Evolutionary conservation across 2,888 invertebrate species (phyloP).

Genomic region (Didymodactylos carnosus): DNA sequence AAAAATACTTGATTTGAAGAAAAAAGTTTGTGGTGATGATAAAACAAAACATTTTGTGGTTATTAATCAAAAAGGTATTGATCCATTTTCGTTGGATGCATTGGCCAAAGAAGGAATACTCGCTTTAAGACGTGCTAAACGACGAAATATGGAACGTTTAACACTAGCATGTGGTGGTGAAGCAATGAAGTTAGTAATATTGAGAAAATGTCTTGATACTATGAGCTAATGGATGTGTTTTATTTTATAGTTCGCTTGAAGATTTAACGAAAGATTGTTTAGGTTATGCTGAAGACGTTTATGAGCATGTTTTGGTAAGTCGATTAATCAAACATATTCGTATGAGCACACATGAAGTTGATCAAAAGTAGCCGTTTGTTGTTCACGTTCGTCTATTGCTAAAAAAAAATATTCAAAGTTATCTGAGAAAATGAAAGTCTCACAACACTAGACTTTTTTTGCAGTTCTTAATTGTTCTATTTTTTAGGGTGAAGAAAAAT

Average conservation of each 20-base stretch:
- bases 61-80: conserved; percentile 95
- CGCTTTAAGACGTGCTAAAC: conserved; percentile 77
- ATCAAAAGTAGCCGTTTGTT: too few relatives aligned
- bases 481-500: conserved; percentile 72
- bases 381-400: too few relatives aligned
- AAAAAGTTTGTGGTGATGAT: conserved; percentile 60
- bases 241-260: conserved; percentile 51
- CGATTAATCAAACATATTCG: background rate
- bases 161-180: conserved; percentile 79
- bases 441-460: too few relatives aligned
- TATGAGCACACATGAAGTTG: too few relatives aligned
- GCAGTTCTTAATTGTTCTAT: background rate
- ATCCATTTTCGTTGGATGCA: conserved; percentile 82
- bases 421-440: too few relatives aligned
- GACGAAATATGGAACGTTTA: conserved; percentile 89
- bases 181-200: conserved; percentile 42
- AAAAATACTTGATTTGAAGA: conserved; percentile 78
- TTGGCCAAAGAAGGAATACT: conserved; percentile 88
- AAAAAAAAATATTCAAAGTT: too few relatives aligned
- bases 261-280: conserved; percentile 64
- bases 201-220: background rate
- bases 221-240: background rate
- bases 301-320: conserved; percentile 68
- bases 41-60: conserved; percentile 74
- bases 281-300: conserved; percentile 68